Conservation (phyloP, 2,797 vertebrate species). For the Threskiornis aethiopicus region DNA sequence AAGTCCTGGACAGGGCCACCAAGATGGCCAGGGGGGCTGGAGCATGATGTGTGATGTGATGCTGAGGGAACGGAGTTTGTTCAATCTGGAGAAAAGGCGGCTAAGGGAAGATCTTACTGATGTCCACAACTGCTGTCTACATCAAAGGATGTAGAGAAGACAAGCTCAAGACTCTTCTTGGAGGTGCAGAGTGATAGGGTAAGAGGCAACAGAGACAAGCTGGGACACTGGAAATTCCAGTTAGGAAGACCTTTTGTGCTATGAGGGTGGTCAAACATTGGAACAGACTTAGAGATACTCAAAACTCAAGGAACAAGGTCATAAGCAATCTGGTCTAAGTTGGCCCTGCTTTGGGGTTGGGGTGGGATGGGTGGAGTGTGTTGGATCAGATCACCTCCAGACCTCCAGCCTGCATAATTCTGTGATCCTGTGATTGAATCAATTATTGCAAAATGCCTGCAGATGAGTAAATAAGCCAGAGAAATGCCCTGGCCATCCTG, state of each 20-base stretch:
- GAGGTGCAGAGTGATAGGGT: neutral
- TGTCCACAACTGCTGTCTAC: neutral
- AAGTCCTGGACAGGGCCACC: neutral
- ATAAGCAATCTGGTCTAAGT: neutral
- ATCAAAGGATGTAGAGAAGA: neutral
- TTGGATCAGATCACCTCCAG: neutral
- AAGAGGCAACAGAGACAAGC: neutral
- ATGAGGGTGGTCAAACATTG: rapidly evolving
- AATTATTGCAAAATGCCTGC: neutral
- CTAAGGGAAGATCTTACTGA: neutral
- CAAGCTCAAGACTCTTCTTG: neutral
- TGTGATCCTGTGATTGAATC: neutral
- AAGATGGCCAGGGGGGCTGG: rapidly evolving
- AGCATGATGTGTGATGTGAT: neutral
- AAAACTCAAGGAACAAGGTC: neutral
- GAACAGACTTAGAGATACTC: neutral
- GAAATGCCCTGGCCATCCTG: neutral
- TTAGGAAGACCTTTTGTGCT: neutral
- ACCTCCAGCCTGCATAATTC: neutral
- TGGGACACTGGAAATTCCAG: neutral
- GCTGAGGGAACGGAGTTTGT: neutral
- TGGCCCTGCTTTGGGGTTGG: neutral
- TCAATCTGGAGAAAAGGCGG: neutral
- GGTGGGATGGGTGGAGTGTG: neutral
- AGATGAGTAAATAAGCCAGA: neutral